Base-by-base conservation (phyloP, 2,888 invertebrate species). In the Pocota personata region DNA sequence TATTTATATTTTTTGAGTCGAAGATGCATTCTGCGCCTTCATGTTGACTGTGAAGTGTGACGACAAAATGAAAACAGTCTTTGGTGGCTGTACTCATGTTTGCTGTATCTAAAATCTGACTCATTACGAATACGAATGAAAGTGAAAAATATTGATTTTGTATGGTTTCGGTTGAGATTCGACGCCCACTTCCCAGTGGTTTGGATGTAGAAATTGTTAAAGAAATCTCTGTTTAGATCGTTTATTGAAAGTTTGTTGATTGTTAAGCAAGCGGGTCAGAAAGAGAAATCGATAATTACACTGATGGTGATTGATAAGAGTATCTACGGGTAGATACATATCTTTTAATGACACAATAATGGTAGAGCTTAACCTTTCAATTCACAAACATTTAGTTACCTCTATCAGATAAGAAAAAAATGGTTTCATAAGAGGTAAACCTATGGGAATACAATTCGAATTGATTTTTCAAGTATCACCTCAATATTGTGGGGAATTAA, bases 61-160 rank as follows among this genome's bases (percentile, higher is more conserved):
- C n/a, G 27, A 12, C 19, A 40, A 19, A 24, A 46, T 2, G 21
- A 46, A 19, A 48, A 21, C 8, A 14, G 14, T 43, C 3, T 1
- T 35, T 35, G 35, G n/a, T n/a, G n/a, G n/a, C n/a, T n/a, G n/a
- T n/a, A n/a, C n/a, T n/a, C n/a, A n/a, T n/a, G 1, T n/a, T 14
- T n/a, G 14, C 5, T 48, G 27, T 24, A 19, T 30, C 4, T 30
- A 8, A 30, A 32, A 10, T 46, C 19, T 14, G 66, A 37, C 21
- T 50, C 66, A 24, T 50, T 35, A 35, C 32, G 27, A 19, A 24
- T 10, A 12, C 19, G 2, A 66, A 50, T 66, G 50, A 50, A 66
- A 35, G 50, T 50, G 66, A 32, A 46, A 64, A 64, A 30, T 64
- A 64, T 64, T 30, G 46, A 64, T 64, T 62, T 27, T 6, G 6